These are phyloP conservation scores for Regulus satrapa DNA, from an alignment of 2,113 vertebrate species.

Conservation along the genomic window DNA sequence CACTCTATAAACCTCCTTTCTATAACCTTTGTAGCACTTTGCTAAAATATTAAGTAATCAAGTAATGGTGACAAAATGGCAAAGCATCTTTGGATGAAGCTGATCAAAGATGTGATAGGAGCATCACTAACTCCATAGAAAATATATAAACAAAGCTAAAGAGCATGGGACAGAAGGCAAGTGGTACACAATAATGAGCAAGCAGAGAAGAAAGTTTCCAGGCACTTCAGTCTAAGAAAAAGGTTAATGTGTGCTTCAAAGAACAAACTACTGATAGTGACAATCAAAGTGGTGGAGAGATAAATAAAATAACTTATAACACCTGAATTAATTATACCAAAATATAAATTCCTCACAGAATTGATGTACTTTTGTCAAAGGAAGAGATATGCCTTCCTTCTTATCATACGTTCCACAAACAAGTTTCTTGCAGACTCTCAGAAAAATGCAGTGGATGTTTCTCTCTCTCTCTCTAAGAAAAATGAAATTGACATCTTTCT, in stretches of 20 bases:
- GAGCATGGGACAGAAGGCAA: neutral
- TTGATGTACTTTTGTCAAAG: neutral
- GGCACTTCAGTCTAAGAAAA: neutral
- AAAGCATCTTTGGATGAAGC: neutral
- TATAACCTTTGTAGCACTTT: neutral
- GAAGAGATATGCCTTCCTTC: neutral
- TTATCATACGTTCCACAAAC: neutral
- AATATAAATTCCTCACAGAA: neutral
- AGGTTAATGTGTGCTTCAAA: neutral
- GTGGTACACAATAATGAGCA: neutral
- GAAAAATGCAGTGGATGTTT: neutral
- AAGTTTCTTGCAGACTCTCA: neutral
- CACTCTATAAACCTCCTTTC: neutral
- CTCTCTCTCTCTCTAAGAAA: neutral
- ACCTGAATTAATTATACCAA: neutral
- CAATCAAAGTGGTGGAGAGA: neutral
- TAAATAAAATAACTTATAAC: neutral
- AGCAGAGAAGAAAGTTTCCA: neutral
- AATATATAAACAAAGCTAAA: neutral
- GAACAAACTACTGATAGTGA: neutral
- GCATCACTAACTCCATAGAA: neutral
- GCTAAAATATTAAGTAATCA: neutral
- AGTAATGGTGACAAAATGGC: neutral
- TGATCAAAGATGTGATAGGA: neutral
- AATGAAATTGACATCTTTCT: neutral